Conservation (phyloP, 2,113 vertebrate species). For the Lagenorhynchus albirostris region DNA sequence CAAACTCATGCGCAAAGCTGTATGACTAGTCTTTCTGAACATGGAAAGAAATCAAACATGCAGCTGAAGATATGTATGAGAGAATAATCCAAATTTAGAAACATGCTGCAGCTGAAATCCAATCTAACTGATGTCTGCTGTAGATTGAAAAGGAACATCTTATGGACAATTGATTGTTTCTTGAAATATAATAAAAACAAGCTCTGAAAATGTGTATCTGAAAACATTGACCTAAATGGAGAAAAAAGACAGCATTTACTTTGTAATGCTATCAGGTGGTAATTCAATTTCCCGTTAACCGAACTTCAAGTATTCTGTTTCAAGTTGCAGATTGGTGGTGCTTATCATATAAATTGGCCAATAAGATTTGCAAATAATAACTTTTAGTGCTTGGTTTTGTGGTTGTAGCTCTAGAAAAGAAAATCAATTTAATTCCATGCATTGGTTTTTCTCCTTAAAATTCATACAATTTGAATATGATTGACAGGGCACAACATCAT, state of each 20-base stretch:
- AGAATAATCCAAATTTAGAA: conserved; percentile 57
- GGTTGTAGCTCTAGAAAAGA: conserved; percentile 79
- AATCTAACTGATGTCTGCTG: conserved; percentile 47
- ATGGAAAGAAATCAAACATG: neutral
- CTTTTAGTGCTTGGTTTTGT: conserved; percentile 74
- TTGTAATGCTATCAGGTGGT: neutral
- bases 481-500: conserved; percentile 84
- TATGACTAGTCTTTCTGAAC: neutral
- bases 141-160: conserved; percentile 59
- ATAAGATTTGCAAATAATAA: conserved; percentile 68
- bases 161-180: conserved; percentile 43
- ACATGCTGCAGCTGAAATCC: neutral
- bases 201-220: conserved; percentile 31
- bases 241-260: conserved; percentile 35
- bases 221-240: conserved; percentile 6
- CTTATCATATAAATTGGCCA: conserved; percentile 70
- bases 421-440: conserved; percentile 78
- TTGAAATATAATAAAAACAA: conserved; percentile 62
- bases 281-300: conserved; percentile 66
- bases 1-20: neutral
- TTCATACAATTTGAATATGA: conserved; percentile 80
- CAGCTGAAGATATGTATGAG: conserved; percentile 2
- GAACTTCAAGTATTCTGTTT: conserved; percentile 69
- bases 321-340: conserved; percentile 21
- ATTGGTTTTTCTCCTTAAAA: conserved; percentile 80